These are phyloP conservation scores for Xylocopa sonorina DNA, from an alignment of 1,140 invertebrate species.

Conservation along the genomic window DNA sequence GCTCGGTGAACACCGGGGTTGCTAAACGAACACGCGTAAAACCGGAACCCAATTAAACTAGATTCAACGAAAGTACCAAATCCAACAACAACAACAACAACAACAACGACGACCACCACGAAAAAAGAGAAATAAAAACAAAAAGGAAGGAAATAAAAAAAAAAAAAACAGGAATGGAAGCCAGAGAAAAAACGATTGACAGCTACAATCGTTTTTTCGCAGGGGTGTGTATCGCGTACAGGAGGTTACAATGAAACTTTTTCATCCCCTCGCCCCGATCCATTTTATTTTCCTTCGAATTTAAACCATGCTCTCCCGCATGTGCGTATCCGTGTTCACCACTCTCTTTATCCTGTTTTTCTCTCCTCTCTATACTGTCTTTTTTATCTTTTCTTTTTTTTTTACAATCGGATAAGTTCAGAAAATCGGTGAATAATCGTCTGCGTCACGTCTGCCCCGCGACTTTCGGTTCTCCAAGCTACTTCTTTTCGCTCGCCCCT, in stretches of 20 bases:
- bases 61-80: background rate
- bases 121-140: too few species aligned
- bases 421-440: background rate
- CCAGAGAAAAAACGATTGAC: background rate
- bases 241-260: constrained; percentile 20
- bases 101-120: too few species aligned
- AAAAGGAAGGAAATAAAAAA: too few species aligned
- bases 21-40: constrained; percentile 27
- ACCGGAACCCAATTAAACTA: background rate
- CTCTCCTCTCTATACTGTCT: too few species aligned
- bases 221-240: constrained; percentile 12
- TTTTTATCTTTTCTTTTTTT: too few species aligned
- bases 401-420: background rate
- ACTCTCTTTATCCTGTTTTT: background rate
- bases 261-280: background rate
- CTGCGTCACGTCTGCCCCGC: background rate
- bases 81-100: background rate
- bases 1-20: constrained; percentile 58
- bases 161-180: background rate
- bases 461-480: too few species aligned
- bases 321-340: background rate
- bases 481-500: too few species aligned
- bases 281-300: background rate
- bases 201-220: background rate
- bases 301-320: background rate